Conservation (phyloP, 2,113 vertebrate species). For the Lichenostomus cassidix region DNA sequence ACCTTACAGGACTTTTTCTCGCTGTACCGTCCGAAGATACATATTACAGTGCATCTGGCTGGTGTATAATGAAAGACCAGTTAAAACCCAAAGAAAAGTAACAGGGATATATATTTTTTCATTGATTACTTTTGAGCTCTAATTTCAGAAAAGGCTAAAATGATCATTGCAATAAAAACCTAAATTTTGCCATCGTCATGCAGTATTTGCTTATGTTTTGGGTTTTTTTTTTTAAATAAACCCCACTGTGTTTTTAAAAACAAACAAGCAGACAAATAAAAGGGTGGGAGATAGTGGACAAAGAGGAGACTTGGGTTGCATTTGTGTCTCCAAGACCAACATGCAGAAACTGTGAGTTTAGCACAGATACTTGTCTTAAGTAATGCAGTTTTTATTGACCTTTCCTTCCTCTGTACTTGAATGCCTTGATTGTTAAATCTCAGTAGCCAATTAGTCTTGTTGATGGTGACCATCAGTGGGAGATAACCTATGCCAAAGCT, state of each 20-base stretch:
- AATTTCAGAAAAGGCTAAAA: background rate
- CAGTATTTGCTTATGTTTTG: background rate
- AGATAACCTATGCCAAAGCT: background rate
- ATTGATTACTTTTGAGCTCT: background rate
- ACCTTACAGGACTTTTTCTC: conserved; percentile 38
- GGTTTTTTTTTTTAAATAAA: background rate
- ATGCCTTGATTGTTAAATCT: conserved; percentile 25
- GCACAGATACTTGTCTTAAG: background rate
- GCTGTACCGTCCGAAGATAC: conserved; percentile 1
- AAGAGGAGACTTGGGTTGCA: background rate
- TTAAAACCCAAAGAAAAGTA: conserved; percentile 8
- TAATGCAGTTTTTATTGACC: conserved; percentile 1
- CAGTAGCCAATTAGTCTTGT: conserved; percentile 12
- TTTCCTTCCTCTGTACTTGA: background rate
- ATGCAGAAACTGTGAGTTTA: background rate
- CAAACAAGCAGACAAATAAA: background rate
- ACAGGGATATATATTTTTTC: background rate
- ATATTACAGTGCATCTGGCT: background rate
- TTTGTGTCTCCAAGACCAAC: background rate
- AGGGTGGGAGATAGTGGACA: background rate
- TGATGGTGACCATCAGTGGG: background rate
- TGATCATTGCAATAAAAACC: background rate
- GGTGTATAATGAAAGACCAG: background rate
- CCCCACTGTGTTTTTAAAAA: background rate
- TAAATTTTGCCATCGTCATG: background rate